phyloP scores from a whole-genome alignment of 2,888 invertebrate species.

The Drosophila aldrichi region DNA sequence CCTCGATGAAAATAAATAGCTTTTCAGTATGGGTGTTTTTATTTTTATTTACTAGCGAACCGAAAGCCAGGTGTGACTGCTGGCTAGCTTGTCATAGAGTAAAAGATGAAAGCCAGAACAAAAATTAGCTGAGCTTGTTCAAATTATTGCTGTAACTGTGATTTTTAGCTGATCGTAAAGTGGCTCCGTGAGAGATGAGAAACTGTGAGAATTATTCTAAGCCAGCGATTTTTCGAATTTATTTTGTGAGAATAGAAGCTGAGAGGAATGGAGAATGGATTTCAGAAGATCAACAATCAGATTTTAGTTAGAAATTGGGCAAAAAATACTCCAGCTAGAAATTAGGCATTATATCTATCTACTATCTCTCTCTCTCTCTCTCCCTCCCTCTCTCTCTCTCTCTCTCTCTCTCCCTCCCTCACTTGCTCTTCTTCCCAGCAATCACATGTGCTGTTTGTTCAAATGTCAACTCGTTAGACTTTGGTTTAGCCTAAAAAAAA shows the following conservation, averaged over 20 bases:
- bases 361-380: too few relatives aligned
- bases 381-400: too few relatives aligned
- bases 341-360: too few relatives aligned
- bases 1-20: constrained; percentile 27
- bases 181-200: not conserved
- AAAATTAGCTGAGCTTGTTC: constrained; percentile 26
- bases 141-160: constrained; percentile 23
- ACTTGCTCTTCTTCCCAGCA: not conserved
- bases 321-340: too few relatives aligned
- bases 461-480: constrained; percentile 63
- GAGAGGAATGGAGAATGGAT: too few relatives aligned
- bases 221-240: not conserved
- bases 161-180: constrained; percentile 58
- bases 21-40: constrained; percentile 2
- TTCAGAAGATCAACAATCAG: not conserved
- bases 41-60: constrained; percentile 17
- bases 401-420: too few relatives aligned
- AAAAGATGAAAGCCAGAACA: not conserved
- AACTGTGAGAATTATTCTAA: constrained; percentile 22
- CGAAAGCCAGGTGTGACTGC: constrained; percentile 46
- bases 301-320: too few relatives aligned
- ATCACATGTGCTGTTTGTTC: constrained; percentile 45
- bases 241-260: not conserved
- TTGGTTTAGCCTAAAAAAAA: constrained; percentile 47
- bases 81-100: constrained; percentile 12